Evolutionary conservation across 2,888 invertebrate genomes (phyloP).

Genomic region (Prosopocoilus inquinatus): DNA sequence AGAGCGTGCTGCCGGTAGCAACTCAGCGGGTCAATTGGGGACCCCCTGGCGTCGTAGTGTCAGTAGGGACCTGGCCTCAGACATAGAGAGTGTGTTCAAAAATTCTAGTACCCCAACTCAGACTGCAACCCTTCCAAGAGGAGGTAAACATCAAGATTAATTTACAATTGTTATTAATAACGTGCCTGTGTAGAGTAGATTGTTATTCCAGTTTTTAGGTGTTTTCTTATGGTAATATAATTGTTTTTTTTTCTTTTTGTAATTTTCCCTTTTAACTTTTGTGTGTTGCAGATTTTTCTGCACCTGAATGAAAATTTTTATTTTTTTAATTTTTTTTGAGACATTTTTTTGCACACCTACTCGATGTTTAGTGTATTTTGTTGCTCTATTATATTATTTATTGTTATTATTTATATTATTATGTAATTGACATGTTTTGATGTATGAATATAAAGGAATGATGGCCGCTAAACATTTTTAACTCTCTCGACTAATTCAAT

Average conservation of each 20-base stretch:
- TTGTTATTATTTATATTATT: slow-evolving; percentile 19
- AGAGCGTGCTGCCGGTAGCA: slow-evolving; percentile 37
- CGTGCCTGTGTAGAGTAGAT: slow-evolving; percentile 29
- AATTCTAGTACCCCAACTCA: slow-evolving; percentile 55
- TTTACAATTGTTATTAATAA: slow-evolving; percentile 23
- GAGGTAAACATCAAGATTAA: slow-evolving; percentile 58
- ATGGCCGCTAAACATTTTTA: too few relatives aligned
- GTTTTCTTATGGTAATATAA: slow-evolving; percentile 11
- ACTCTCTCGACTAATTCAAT: too few relatives aligned
- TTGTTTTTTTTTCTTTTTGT: slow-evolving; percentile 24
- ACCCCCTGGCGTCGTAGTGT: slow-evolving; percentile 62
- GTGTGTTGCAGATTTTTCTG: slow-evolving; percentile 12
- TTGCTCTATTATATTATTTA: slow-evolving; percentile 19
- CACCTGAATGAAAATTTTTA: background rate
- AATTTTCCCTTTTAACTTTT: slow-evolving; percentile 24
- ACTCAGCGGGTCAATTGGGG: slow-evolving; percentile 35
- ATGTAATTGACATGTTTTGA: slow-evolving; percentile 16
- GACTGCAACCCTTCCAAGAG: slow-evolving; percentile 64
- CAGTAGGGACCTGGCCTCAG: slow-evolving; percentile 67
- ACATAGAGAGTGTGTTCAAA: slow-evolving; percentile 72
- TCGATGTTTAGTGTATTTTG: slow-evolving; percentile 15
- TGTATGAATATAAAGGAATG: slow-evolving; percentile 4
- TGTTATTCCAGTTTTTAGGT: slow-evolving; percentile 22
- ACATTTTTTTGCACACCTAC: slow-evolving; percentile 25
- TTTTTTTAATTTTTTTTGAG: slow-evolving; percentile 17